Evolutionary conservation across 2,113 vertebrate genomes (phyloP), one percentile per base, ranked within the genome.

Genomic region (Centropus bengalensis): DNA sequence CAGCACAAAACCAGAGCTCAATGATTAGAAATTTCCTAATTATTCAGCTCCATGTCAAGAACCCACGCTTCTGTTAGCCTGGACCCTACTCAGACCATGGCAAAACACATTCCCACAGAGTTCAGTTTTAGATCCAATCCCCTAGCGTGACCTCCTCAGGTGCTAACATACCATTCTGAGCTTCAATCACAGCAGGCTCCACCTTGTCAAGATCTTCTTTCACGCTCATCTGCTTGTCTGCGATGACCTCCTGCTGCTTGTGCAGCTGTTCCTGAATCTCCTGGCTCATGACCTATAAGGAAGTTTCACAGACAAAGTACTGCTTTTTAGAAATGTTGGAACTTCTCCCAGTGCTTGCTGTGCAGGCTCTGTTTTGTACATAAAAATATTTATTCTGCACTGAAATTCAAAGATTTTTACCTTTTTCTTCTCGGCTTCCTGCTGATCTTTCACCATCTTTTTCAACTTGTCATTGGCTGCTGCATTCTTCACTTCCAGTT

Each of bases 401-500:
- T 81, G 14, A 91, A 6, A 68, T 82, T 62, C 40, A 84, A 82
- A 13, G 12, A 4, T 9, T 14, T 74, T 74, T 71, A 99, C 99
- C 98, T 99, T 99, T 91, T 99, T 99, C 98, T 99, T 99, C 75
- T 99, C 99, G 0, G 99, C 99, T 96, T 99, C 99, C 86, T 99
- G 99, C 66, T 99, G 99, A 97, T 99, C 99, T 95, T 99, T 99
- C 77, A 99, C 99, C 99, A 99, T 99, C 97, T 99, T 99, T 95
- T 99, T 99, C 94, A 99, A 97, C 96, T 99, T 99, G 97, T 99
- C 99, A 21, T 99, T 99, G 90, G 99, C 99, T 7, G 99, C 99
- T 6, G 99, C 99, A 7, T 99, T 99, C 97, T 99, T 99, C 14
- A 99, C 98, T 96, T 99, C 99, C 89, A 99, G 96, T 93, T 99